phyloP scores from a whole-genome alignment of 2,888 invertebrate genomes.

The Melanophora roralis region DNA sequence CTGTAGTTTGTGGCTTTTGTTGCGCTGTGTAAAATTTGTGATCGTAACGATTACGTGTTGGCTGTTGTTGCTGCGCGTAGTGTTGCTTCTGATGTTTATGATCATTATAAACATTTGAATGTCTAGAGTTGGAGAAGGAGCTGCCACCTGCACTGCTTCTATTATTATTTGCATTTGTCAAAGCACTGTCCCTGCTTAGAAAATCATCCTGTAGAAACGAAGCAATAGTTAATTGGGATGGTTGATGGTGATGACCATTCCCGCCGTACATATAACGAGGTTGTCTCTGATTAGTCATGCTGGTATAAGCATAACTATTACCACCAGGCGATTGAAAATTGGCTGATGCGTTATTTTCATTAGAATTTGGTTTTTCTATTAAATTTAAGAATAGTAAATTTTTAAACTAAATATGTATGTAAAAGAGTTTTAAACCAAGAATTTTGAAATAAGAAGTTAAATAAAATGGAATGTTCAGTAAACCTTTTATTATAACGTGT shows the following conservation, averaged over 20 bases:
- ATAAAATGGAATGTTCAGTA: too few species aligned
- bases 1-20: conserved; percentile 38
- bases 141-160: not conserved
- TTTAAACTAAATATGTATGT: too few species aligned
- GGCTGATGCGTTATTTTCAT: conserved; percentile 14
- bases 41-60: conserved; percentile 45
- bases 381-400: not conserved
- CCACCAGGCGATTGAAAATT: conserved; percentile 38
- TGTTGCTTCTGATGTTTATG: conserved; percentile 39
- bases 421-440: too few species aligned
- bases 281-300: conserved; percentile 44
- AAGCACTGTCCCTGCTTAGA: conserved; percentile 55
- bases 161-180: conserved; percentile 24
- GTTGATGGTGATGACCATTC: conserved; percentile 67
- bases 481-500: too few species aligned
- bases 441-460: too few species aligned
- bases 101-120: conserved; percentile 41
- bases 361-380: conserved; percentile 10
- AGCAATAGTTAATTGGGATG: conserved; percentile 72
- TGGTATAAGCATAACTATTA: conserved; percentile 30
- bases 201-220: conserved; percentile 73
- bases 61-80: conserved; percentile 42
- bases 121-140: conserved; percentile 6
- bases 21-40: conserved; percentile 56
- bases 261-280: conserved; percentile 50